Evolutionary conservation across 2,797 vertebrate genomes (phyloP).

Genomic region (Sebastes matsubarae): DNA sequence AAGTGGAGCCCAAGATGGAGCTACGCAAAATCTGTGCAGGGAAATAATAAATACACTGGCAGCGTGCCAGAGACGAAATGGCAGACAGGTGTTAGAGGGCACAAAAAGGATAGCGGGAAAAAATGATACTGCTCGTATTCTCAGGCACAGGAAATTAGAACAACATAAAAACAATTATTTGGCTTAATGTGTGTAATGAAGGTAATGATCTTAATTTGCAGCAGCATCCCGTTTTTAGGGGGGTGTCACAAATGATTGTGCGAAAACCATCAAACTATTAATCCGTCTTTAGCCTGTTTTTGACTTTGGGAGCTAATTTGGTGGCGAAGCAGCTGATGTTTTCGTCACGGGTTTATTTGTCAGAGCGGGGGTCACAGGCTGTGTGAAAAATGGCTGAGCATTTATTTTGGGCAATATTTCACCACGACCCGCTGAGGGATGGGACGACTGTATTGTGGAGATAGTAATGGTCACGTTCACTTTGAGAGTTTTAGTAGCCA

Average conservation of each 20-base stretch:
- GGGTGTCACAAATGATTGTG: constrained; percentile 60
- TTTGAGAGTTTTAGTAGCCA: constrained; percentile 83
- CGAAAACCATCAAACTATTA: constrained; percentile 46
- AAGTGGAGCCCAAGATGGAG: constrained; percentile 48
- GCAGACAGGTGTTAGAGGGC: constrained; percentile 78
- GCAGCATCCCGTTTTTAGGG: constrained; percentile 64
- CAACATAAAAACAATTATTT: constrained; percentile 76
- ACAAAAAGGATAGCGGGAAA: constrained; percentile 47
- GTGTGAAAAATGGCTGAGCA: constrained; percentile 56
- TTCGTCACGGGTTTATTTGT: constrained; percentile 57
- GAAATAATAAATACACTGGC: constrained; percentile 72
- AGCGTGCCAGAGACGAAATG: constrained; percentile 67
- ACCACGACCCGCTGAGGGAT: constrained; percentile 62
- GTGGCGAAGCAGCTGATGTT: constrained; percentile 21
- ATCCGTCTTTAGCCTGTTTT: constrained; percentile 49
- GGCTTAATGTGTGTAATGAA: constrained; percentile 73
- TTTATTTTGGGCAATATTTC: constrained; percentile 75
- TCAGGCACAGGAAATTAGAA: constrained; percentile 61
- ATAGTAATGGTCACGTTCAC: constrained; percentile 82
- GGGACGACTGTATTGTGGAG: constrained; percentile 78
- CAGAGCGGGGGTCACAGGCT: constrained; percentile 51
- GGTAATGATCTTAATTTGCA: constrained; percentile 72
- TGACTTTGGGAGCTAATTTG: constrained; percentile 50
- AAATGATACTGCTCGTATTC: constrained; percentile 52
- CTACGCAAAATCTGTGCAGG: constrained; percentile 50